Evolutionary conservation across 30 jellyfish, hydroid and myxozoan species (phyloP), one percentile per base, ranked within the genome.

Genomic region (Pseudorhiza aurosa): DNA sequence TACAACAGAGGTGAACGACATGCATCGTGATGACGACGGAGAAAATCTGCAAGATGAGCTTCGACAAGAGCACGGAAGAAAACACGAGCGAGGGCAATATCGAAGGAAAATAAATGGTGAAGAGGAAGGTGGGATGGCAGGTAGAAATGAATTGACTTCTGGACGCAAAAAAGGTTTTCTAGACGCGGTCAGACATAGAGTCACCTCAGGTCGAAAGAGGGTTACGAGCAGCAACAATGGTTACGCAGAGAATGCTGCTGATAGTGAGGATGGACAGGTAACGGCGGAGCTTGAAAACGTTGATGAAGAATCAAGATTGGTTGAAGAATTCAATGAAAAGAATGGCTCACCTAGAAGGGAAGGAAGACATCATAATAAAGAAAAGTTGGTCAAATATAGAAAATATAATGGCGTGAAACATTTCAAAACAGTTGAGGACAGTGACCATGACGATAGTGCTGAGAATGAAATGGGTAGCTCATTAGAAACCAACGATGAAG

Each of bases 401-500:
- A n/a, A n/a, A n/a, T n/a, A n/a, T n/a, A n/a, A n/a, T n/a, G n/a
- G n/a, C n/a, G n/a, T n/a, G n/a, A n/a, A n/a, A n/a, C n/a, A n/a
- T n/a, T n/a, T n/a, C n/a, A n/a, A n/a, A n/a, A n/a, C n/a, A n/a
- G n/a, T n/a, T n/a, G n/a, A n/a, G n/a, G n/a, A n/a, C n/a, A n/a
- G n/a, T 21, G 84, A 80, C 12, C 67, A 80, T 29, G 85, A 80
- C n/a, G 65, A 25, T 10, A 39, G 59, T 17, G 88, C 58, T 2
- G 58, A 50, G 22, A 74, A 72, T 50, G 75, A 75, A 40, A 26
- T 35, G 39, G 14, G 77, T 55, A 58, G 77, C 40, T 4, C 50
- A 21, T 9, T 4, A 1, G 67, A 53, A 53, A 21, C 33, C 1
- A 22, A 21, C 36, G 36, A 53, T 53, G 67, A 21, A 19, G 8